Evolutionary conservation across 2,888 invertebrate genomes (phyloP).

Genomic region (Prosopocoilus inquinatus): DNA sequence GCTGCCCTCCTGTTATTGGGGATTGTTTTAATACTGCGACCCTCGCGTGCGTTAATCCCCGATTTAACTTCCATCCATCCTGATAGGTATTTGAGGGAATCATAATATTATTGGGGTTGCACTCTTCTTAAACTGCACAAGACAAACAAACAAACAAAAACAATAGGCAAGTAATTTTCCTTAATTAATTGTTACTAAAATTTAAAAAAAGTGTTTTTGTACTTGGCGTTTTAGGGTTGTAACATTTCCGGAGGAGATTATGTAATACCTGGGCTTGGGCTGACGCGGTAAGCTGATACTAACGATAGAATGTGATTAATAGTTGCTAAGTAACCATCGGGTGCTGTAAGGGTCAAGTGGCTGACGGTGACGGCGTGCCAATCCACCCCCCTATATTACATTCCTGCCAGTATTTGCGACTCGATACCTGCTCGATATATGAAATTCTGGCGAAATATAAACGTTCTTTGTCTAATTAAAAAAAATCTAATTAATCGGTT

Average conservation of each 20-base stretch:
- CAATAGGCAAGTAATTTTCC: too few species aligned
- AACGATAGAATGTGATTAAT: slow-evolving; percentile 51
- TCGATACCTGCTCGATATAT: slow-evolving; percentile 15
- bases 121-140: background rate
- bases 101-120: slow-evolving; percentile 10
- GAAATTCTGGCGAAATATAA: background rate
- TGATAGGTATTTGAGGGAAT: slow-evolving; percentile 6
- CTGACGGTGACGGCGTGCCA: slow-evolving; percentile 25
- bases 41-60: slow-evolving; percentile 17
- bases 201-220: too few species aligned
- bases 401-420: slow-evolving; percentile 33
- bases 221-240: too few species aligned
- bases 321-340: slow-evolving; percentile 51
- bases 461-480: too few species aligned
- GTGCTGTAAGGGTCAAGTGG: slow-evolving; percentile 46
- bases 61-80: slow-evolving; percentile 12
- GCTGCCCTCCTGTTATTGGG: slow-evolving; percentile 26
- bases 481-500: too few species aligned
- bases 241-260: slow-evolving; percentile 14
- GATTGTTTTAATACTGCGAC: slow-evolving; percentile 28
- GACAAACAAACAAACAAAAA: too few species aligned
- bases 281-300: slow-evolving; percentile 39
- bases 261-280: slow-evolving; percentile 20
- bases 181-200: too few species aligned
- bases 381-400: slow-evolving; percentile 33